Evolutionary conservation across 2,888 invertebrate species (phyloP), one percentile per base, ranked within the genome.

Genomic region (Apeira syringaria): DNA sequence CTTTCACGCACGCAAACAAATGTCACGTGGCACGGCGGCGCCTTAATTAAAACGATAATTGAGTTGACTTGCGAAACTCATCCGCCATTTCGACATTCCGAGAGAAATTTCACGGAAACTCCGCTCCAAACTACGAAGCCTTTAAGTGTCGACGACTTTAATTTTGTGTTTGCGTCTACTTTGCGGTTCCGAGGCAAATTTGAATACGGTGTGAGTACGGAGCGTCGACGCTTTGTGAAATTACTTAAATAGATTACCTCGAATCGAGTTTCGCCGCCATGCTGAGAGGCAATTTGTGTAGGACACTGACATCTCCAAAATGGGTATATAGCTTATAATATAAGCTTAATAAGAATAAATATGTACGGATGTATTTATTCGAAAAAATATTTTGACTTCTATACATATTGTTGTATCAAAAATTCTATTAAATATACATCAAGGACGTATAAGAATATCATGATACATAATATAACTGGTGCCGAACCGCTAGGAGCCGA

Each of bases 31-130:
- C 81, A 74, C 75, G 76, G 75, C 78, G 85, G 75, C 78, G 85
- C 87, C 85, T 87, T 89, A 88, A 89, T 89, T 89, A 89, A 89
- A 89, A 89, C 88, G 88, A 88, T 89, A 89, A 89, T 89, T 89
- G 88, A 88, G 88, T 89, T 87, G 88, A 89, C 87, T 88, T 83
- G 86, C 77, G 86, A 87, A 89, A 87, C 84, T 87, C 86, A 83
- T 82, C 85, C 87, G 85, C 86, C 87, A 84, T 88, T 88, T 86
- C 84, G 79, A 81, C 84, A 86, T 87, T 83, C 83, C 79, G 70
- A 74, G 81, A 75, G 86, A 81, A 87, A 83, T 81, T 87, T 86
- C 81, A 77, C 76, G 76, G 76, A 81, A 80, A 77, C 79, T 77
- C 80, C 80, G 83, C 82, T 80, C 69, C 73, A 76, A 85, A 87